Percentiles rank a stretch among this genome's conserved stretches.
Conservation (phyloP, 2,113 vertebrate species). For the Vulpes ferrilata region DNA sequence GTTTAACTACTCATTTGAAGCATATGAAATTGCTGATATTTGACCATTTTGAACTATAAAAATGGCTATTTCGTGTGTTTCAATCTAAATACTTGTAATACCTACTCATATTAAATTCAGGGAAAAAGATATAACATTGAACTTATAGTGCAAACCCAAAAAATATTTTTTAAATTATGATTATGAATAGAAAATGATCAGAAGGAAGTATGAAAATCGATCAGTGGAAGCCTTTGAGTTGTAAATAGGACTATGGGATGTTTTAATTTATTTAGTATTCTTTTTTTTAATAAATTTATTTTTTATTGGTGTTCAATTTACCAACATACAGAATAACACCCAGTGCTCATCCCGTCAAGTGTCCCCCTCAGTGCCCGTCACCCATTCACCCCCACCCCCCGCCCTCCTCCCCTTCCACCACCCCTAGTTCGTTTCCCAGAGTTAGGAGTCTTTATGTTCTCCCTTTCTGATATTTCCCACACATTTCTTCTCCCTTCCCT, state of each 20-base stretch:
- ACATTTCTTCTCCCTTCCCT: no score
- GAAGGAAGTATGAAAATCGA: neutral
- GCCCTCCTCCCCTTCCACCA: no score
- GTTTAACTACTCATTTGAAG: neutral
- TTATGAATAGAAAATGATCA: neutral
- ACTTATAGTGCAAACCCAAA: neutral
- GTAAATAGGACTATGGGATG: neutral
- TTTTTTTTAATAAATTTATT: neutral
- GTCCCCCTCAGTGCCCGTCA: no score
- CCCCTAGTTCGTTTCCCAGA: no score
- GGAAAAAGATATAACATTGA: neutral
- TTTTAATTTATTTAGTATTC: neutral
- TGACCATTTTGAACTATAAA: neutral
- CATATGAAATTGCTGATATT: neutral
- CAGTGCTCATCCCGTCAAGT: no score
- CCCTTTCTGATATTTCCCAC: no score
- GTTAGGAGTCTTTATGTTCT: no score
- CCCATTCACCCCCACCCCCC: no score
- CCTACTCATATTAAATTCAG: neutral
- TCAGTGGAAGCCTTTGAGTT: neutral
- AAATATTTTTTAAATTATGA: neutral
- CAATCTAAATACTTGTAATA: neutral
- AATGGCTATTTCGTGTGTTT: neutral
- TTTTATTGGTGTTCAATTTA: no score
- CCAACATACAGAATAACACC: no score